phyloP scores from a whole-genome alignment of 2,797 vertebrate genomes.

The Lacerta bilineata region DNA sequence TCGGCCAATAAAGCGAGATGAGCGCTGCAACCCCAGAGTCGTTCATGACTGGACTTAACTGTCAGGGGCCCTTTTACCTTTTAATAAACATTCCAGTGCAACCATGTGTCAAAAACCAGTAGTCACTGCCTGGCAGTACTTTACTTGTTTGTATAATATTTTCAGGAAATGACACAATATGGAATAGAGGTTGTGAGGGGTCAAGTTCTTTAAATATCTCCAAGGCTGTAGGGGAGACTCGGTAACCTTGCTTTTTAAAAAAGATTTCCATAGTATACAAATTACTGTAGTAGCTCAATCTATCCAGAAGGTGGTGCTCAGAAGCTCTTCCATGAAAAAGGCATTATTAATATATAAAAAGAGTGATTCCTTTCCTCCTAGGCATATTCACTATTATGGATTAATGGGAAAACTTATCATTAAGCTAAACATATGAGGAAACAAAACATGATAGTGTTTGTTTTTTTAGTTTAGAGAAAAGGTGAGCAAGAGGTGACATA shows the following conservation, averaged over 20 bases:
- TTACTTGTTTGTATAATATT: neutral
- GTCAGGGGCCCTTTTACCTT: too few species aligned
- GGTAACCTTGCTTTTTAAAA: neutral
- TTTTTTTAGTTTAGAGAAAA: too few species aligned
- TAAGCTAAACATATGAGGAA: neutral
- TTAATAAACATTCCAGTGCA: too few species aligned
- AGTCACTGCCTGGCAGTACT: too few species aligned
- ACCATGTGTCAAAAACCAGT: too few species aligned
- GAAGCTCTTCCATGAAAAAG: neutral
- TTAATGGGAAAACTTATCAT: neutral
- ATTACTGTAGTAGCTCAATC: conserved; percentile 11
- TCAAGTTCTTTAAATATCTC: neutral
- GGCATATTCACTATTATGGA: neutral
- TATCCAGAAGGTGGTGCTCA: conserved; percentile 64
- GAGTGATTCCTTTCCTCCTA: neutral
- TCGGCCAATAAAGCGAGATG: too few species aligned
- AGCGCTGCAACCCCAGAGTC: too few species aligned
- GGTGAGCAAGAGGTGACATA: too few species aligned
- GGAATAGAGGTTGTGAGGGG: neutral
- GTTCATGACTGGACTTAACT: too few species aligned
- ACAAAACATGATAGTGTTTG: neutral
- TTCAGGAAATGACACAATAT: neutral
- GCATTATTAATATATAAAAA: neutral
- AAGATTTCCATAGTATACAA: neutral
- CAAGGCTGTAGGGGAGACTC: neutral